Conservation (phyloP, 2,888 invertebrate genomes). For the Galeruca laticollis region DNA sequence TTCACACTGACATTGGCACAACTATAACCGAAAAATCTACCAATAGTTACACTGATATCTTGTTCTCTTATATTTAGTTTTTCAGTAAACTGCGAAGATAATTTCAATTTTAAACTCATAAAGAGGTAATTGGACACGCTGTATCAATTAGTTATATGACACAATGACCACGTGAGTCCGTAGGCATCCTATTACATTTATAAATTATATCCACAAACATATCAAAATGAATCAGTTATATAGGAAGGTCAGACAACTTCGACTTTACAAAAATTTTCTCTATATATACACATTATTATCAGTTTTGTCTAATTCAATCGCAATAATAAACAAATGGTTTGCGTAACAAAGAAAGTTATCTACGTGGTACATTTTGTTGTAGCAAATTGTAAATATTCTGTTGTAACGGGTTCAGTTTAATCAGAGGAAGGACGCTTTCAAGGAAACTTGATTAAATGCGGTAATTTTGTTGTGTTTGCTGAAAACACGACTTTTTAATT, state of each 20-base stretch:
- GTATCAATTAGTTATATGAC: not conserved
- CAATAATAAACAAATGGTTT: conserved; percentile 31
- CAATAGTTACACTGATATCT: too few species aligned
- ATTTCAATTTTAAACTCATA: too few species aligned
- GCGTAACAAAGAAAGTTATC: conserved; percentile 34
- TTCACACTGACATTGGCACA: too few species aligned
- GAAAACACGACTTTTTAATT: conserved; percentile 30
- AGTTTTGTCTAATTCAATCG: conserved; percentile 27
- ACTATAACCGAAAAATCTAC: too few species aligned
- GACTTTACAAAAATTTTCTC: not conserved
- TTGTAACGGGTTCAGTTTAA: conserved; percentile 26
- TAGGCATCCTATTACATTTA: not conserved
- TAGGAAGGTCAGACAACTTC: conserved; percentile 4
- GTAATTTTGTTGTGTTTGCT: conserved; percentile 29
- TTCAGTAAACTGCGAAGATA: too few species aligned
- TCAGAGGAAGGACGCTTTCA: conserved; percentile 32
- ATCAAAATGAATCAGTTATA: not conserved
- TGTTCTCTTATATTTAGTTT: too few species aligned
- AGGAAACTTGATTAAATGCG: conserved; percentile 33
- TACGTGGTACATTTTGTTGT: conserved; percentile 13
- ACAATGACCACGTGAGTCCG: not conserved
- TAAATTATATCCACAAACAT: not conserved
- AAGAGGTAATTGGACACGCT: too few species aligned
- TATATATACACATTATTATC: conserved; percentile 26
- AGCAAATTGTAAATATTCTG: conserved; percentile 26